These are phyloP conservation scores for Hafferia zeledoni DNA, from an alignment of 2,797 vertebrate genomes.

Conservation along the genomic window DNA sequence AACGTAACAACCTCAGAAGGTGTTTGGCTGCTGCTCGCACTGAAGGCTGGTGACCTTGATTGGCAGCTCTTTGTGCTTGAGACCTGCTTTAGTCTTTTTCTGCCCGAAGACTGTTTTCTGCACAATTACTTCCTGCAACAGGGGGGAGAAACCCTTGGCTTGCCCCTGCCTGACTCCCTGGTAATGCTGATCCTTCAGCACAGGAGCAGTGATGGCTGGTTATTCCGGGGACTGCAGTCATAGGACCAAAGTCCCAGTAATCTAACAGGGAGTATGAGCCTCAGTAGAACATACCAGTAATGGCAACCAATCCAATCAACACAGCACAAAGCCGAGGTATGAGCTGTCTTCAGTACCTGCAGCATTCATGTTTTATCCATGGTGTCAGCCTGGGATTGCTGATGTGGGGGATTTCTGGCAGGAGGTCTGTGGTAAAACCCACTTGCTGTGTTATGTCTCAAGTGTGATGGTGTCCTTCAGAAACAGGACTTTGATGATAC, in stretches of 20 bases:
- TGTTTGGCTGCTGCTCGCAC: background rate
- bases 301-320: background rate
- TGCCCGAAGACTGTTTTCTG: background rate
- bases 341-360: background rate
- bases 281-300: background rate
- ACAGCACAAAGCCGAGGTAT: background rate
- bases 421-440: background rate
- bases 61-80: background rate
- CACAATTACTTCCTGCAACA: background rate
- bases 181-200: background rate
- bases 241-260: background rate
- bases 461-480: background rate
- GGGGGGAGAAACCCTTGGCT: background rate
- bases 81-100: background rate
- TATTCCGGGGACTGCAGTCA: background rate
- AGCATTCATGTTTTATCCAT: background rate
- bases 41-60: background rate
- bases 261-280: background rate
- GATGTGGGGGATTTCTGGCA: background rate
- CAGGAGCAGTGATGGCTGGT: background rate
- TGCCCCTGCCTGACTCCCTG: background rate
- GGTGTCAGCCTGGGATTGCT: background rate
- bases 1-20: background rate
- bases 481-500: background rate
- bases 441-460: background rate